Base-by-base conservation (phyloP, 2,888 invertebrate species). In the Clivina fossor region DNA sequence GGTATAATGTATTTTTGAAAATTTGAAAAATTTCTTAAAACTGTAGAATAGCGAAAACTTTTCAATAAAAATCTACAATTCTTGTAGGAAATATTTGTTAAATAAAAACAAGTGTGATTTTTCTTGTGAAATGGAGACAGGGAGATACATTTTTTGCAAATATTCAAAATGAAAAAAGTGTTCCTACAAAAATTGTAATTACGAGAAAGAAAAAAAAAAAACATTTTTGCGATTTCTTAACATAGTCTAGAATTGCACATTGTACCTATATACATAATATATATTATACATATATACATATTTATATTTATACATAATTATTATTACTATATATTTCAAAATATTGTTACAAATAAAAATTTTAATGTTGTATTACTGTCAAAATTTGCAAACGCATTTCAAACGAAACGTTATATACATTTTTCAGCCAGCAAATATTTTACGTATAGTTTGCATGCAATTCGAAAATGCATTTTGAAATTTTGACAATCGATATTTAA, bases 271-370 rank as follows among this genome's bases (percentile, higher is more conserved):
- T 33, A 30, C 11, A 30, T 30, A 38, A 49, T 33, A 38, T 50
- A 50, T 40, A 50, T 50, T 40, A 50, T 50, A 50, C 41, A 50
- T 50, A 50, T 50, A 50, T 50, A 50, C 50, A 50, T 50, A 50
- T 50, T 41, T 50, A 50, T 50, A 50, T 50, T 50, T 50, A 50
- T 50, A 50, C 50, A 47, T 47, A 47, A 47, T 47, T 50, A 49
- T 48, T 48, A 49, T 49, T 38, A 38, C 37, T 40, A 49, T 50
- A 50, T 50, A 40, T 50, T 50, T 50, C 50, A 50, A 50, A 38
- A 50, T 50, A 50, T 50, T 50, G 50, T 50, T 50, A 50, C 33
- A 41, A n/a, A n/a, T n/a, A n/a, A 28, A 50, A 16, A 50, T 50
- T 50, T 50, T 50, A 50, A 50, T 50, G 38, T 32, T 50, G 47